Evolutionary conservation across 2,888 invertebrate species (phyloP).

Genomic region (Pristionchus maxplancki): DNA sequence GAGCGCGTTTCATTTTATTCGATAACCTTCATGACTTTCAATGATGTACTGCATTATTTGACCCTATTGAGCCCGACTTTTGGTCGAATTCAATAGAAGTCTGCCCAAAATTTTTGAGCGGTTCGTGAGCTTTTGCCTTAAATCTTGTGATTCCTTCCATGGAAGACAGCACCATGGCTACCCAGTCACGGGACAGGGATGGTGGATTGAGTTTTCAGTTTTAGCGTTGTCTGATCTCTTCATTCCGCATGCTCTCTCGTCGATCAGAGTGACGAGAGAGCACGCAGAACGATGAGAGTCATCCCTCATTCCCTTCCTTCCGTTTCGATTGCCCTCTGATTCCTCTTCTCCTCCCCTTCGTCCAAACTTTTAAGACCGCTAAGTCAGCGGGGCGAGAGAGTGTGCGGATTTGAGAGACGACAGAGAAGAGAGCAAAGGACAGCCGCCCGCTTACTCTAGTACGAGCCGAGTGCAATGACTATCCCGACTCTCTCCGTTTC

Average conservation of each 20-base stretch:
- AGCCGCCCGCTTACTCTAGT: background rate
- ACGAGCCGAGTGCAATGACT: background rate
- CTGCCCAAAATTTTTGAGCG: background rate
- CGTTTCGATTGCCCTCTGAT: background rate
- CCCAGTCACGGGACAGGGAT: background rate
- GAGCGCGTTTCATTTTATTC: background rate
- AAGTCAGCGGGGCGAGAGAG: background rate
- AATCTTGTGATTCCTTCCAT: background rate
- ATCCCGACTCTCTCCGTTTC: background rate
- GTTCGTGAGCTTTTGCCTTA: background rate
- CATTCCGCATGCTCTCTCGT: background rate
- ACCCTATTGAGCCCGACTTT: background rate
- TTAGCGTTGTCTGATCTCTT: background rate
- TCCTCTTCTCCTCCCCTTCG: background rate
- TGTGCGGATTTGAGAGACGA: background rate
- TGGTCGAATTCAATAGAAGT: background rate
- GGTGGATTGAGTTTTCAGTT: background rate
- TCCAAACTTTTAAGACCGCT: constrained; percentile 10
- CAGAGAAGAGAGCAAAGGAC: background rate
- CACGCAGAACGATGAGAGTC: background rate
- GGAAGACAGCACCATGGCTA: background rate
- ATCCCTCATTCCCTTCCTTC: background rate
- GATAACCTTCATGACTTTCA: background rate
- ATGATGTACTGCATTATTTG: background rate
- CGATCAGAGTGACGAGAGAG: background rate